Evolutionary conservation across 2,888 invertebrate genomes (phyloP), one percentile per base, ranked within the genome.

Genomic region (Drosophila prostipennis): DNA sequence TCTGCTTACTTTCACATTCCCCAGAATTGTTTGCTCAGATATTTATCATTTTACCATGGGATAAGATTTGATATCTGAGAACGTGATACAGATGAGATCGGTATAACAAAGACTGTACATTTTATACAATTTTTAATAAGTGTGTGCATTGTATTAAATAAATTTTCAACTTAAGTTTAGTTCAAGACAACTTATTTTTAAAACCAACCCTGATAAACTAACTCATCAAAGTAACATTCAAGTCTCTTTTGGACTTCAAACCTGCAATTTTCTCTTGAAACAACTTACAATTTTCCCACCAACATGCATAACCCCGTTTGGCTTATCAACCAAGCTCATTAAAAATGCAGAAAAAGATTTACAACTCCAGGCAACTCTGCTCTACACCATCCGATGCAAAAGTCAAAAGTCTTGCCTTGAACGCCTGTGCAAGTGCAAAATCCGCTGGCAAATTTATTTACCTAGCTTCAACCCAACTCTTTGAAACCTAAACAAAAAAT

Each of bases 401-500:
- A 48, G 36, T 40, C 48, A 37, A 49, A 53, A 64, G 45, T 16
- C 45, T 63, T n/a, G 53, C 64, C 64, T 64, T 64, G 45, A 63
- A 61, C 61, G 51, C 59, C 61, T 43, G 36, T 36, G 61, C 61
- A 48, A 61, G 48, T 49, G 63, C 39, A 59, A 59, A 34, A 42
- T 60, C 40, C n/a, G 40, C 40, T 59, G 42, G 48, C 42, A 39
- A 63, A 52, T 64, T 64, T 64, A 64, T 64, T 64, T 64, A 45
- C 64, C 63, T 45, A 46, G 39, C 61, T 61, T 14, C 46, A 34
- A 13, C 43, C 14, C 32, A 61, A 37, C 37, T 52, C 63, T 43
- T n/a, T 10, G 16, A 63, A 45, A 37, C 42, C 37, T 13, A 45
- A 37, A 43, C 48, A 48, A 29, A 34, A 68, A 48, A 70, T 19